Evolutionary conservation across 2,888 invertebrate genomes (phyloP), one percentile per base, ranked within the genome.

Genomic region (Pollenia amentaria): DNA sequence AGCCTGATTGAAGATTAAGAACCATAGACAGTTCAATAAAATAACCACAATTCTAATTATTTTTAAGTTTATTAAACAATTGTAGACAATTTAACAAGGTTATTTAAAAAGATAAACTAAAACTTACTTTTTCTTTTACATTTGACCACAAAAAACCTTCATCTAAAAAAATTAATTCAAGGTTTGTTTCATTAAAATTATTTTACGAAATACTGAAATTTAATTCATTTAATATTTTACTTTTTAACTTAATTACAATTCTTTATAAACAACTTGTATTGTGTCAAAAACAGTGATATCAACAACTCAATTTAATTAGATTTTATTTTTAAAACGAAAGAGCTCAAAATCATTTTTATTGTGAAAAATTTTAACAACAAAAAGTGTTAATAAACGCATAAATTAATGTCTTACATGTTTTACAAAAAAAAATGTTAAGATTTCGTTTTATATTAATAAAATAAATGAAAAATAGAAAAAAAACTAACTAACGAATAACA

Each of bases 261-360:
- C 77, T 51, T 44, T 65, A 65, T 38, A 44, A 65, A 65, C 70
- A 78, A 29, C 85, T 46, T 62, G 53, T 64, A 73, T 73, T 82
- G 72, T 82, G 72, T 79, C 57, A 16, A 72, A 53, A 70, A 79
- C 65, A 57, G 16, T 46, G 40, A 67, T 62, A 64, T 9, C 77
- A 85, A 82, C 85, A 85, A 82, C 81, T 85, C 53, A 46, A 85
- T 85, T 82, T 73, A 81, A 77, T 77, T 60, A 77, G 29, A 64
- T 82, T 81, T 85, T 46, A 70, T 67, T 67, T 72, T 64, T 77
- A 8, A 46, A 70, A 46, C 18, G 3, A 64, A 80, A 53, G 38
- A 21, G 44, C 21, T 42, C 2, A 51, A 62, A 51, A 62, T 14
- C 8, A 29, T 9, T 42, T 53, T 57, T 65, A 6, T 60, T 60